These are phyloP conservation scores for Drepana falcataria DNA, from an alignment of 2,888 invertebrate genomes.

Conservation along the genomic window DNA sequence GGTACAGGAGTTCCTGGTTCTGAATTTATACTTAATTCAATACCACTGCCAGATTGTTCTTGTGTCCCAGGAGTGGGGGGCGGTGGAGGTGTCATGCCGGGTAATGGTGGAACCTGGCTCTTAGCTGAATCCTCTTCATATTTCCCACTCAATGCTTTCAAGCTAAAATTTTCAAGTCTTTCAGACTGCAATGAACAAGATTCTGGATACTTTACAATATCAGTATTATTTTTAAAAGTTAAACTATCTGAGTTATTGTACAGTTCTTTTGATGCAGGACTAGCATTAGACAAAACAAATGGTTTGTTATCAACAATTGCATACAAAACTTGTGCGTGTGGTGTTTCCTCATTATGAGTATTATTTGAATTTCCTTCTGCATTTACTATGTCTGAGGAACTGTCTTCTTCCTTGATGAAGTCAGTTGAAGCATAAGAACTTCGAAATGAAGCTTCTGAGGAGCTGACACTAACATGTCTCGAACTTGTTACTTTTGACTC, in stretches of 20 bases:
- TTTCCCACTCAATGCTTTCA: not conserved
- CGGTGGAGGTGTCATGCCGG: not conserved
- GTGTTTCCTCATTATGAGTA: slow-evolving; percentile 13
- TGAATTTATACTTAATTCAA: not conserved
- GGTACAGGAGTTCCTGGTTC: not conserved
- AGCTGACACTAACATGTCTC: slow-evolving; percentile 31
- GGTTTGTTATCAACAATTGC: slow-evolving; percentile 17
- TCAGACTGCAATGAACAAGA: not conserved
- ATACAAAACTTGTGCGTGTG: slow-evolving; percentile 39
- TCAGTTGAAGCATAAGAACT: slow-evolving; percentile 49
- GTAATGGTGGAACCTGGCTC: not conserved
- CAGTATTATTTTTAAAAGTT: not conserved
- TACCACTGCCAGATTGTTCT: not conserved
- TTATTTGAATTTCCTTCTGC: slow-evolving; percentile 20
- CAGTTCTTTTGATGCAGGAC: slow-evolving; percentile 13
- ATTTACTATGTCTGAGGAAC: slow-evolving; percentile 27
- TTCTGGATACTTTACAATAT: not conserved
- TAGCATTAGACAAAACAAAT: slow-evolving; percentile 14
- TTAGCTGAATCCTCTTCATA: not conserved
- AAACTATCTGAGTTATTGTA: not conserved
- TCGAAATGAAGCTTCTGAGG: slow-evolving; percentile 57
- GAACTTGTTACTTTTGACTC: not conserved
- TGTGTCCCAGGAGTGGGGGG: not conserved
- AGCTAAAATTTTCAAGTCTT: not conserved
- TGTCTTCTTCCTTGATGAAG: slow-evolving; percentile 29